Evolutionary conservation across 2,888 invertebrate species (phyloP).

Genomic region (Nasonovia ribisnigri): DNA sequence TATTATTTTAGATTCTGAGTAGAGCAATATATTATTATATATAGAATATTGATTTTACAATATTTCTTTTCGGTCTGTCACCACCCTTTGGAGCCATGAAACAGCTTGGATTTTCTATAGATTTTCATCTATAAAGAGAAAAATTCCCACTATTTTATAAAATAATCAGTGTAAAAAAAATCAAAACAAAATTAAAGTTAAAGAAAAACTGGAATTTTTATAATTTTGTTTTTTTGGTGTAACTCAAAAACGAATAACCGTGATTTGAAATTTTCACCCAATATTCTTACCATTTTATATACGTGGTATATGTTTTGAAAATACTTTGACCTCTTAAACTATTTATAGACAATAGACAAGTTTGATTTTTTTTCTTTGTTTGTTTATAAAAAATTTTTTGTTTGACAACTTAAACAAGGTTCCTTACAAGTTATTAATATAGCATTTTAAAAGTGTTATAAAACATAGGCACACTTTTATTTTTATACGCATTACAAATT

Average conservation of each 20-base stretch:
- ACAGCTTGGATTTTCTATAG: background rate
- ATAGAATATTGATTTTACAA: background rate
- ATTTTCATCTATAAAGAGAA: too few species aligned
- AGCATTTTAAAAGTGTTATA: too few species aligned
- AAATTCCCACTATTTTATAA: background rate
- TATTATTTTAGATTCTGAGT: background rate
- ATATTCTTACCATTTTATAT: too few species aligned
- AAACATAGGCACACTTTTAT: too few species aligned
- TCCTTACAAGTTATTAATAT: too few species aligned
- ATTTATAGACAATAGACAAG: background rate
- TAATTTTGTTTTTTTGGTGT: too few species aligned
- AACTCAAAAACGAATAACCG: too few species aligned
- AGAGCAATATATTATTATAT: background rate
- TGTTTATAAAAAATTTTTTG: background rate
- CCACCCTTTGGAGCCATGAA: background rate
- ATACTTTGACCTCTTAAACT: too few species aligned
- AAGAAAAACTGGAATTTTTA: background rate
- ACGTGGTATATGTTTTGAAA: too few species aligned
- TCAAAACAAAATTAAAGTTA: background rate
- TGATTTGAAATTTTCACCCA: too few species aligned
- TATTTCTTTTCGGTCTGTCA: background rate
- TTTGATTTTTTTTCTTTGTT: background rate
- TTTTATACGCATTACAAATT: too few species aligned
- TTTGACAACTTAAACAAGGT: background rate
- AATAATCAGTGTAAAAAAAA: background rate